Base-by-base conservation (phyloP, 2,797 vertebrate species). In the Notolepis coatsorum region DNA sequence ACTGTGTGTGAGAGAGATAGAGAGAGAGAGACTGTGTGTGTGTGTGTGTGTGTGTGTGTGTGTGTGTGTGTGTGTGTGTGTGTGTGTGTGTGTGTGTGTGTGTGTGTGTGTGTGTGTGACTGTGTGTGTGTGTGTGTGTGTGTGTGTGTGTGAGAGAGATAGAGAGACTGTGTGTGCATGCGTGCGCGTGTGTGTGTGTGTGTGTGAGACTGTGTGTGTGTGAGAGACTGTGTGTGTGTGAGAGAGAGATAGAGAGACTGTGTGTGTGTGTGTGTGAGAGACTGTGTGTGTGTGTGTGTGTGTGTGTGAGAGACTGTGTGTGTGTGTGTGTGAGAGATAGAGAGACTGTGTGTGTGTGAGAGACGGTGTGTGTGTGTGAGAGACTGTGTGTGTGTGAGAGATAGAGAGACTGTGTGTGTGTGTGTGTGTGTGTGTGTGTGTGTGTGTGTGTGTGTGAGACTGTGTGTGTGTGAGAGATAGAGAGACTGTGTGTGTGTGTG, bases 141-240 rank as follows among this genome's bases (percentile, higher is more conserved):
- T 48, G 12, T 31, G 49, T n/a, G 42, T 18, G 42, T 30, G 61
- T 81, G 78, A n/a, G n/a, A n/a, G n/a, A n/a, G n/a, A n/a, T n/a
- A n/a, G n/a, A n/a, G n/a, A n/a, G n/a, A n/a, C n/a, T n/a, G n/a
- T n/a, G n/a, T n/a, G n/a, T n/a, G n/a, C n/a, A n/a, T 23, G 49
- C 10, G 45, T 43, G 49, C 33, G 20, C 49, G 57, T 41, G 24
- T 41, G 42, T 28, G 30, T 17, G 54, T 49, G 46, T 2, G 47
- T 13, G 54, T 37, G 21, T 25, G 50, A 0, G 51, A 49, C 33
- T 48, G 12, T 31, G 49, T n/a, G 42, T 18, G 42, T 30, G 61
- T 81, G 78, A n/a, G n/a, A n/a, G n/a, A n/a, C n/a, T 23, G 49
- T 15, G 45, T 43, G 49, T 41, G 20, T 55, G 57, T 41, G 24